Percentiles rank a stretch among this genome's conserved stretches.
These are phyloP conservation scores for Zoanthus sansibaricus DNA, from an alignment of 92 coral and sea anemone genomes.

Conservation along the genomic window DNA sequence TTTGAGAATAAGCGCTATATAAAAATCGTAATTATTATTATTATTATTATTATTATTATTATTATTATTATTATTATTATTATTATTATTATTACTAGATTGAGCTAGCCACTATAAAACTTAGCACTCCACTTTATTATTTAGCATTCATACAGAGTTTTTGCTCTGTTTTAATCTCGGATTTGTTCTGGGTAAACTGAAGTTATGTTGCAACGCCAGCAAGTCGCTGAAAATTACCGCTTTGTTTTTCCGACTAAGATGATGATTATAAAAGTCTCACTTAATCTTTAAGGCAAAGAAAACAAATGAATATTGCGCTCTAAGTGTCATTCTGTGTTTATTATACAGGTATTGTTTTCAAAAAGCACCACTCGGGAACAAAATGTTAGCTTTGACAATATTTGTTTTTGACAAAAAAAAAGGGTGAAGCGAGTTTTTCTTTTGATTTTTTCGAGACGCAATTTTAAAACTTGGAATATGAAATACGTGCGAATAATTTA, in stretches of 20 bases:
- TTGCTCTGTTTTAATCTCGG: not conserved
- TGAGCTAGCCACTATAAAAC: too few species aligned
- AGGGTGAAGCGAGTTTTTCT: not conserved
- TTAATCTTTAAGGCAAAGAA: constrained; percentile 9
- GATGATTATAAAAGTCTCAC: not conserved
- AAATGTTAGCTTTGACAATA: not conserved
- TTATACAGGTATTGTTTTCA: not conserved
- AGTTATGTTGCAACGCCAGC: not conserved
- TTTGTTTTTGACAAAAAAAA: not conserved
- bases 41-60: too few species aligned
- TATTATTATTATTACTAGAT: too few species aligned
- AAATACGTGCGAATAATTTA: not conserved
- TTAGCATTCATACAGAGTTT: not conserved
- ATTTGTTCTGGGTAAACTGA: not conserved
- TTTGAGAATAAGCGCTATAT: too few species aligned
- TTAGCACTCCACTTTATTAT: not conserved
- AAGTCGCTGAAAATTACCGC: not conserved
- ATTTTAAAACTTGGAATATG: not conserved
- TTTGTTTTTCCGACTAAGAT: constrained; percentile 1
- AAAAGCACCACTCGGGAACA: constrained; percentile 15
- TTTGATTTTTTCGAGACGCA: not conserved
- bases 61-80: too few species aligned
- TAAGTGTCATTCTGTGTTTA: not conserved
- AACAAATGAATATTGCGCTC: not conserved
- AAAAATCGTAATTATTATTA: too few species aligned